Base-by-base conservation (phyloP, 2,113 vertebrate species). In the Epinephelus moara region DNA sequence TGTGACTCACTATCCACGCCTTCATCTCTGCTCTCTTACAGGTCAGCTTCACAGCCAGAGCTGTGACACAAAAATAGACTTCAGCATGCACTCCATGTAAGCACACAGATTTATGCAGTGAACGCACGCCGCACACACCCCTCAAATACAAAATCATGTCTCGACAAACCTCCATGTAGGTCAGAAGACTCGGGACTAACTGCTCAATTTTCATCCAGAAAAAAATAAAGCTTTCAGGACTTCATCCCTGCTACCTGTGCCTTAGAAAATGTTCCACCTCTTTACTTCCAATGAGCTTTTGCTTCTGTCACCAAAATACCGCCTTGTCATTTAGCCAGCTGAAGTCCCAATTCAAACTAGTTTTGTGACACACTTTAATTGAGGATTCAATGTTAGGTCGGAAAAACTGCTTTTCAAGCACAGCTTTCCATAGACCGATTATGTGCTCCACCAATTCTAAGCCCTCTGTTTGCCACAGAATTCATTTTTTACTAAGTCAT, bases 381-480 rank as follows among this genome's bases (percentile, higher is more conserved):
- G 93, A 91, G 92, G 91, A 94, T 94, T 92, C 90, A 90, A 74
- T 91, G 91, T 93, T 82, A 62, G 91, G 91, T 90, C 64, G 73
- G 86, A 92, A 92, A 94, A 91, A 90, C 81, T 83, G 93, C 93
- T 94, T 94, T 45, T 94, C 87, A 92, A 93, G 92, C 87, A 92
- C 90, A 92, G 93, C 89, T 91, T 94, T 94, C 92, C 88, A 94
- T 90, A 86, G 83, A 86, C 78, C 78, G 92, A 95, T 95, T 93
- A 94, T 93, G 93, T 94, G 94, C 93, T 94, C 84, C 89, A 94
- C 88, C 93, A 94, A 93, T 89, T 92, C 89, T 92, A 93, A 94
- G 89, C 88, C 86, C 84, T 88, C 92, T 94, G 93, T 95, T 93
- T 91, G 90, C 91, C 67, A 68, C 89, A 82, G 70, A 93, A 91